Evolutionary conservation across 2,797 vertebrate species (phyloP).

Genomic region (Galagoides demidoff): DNA sequence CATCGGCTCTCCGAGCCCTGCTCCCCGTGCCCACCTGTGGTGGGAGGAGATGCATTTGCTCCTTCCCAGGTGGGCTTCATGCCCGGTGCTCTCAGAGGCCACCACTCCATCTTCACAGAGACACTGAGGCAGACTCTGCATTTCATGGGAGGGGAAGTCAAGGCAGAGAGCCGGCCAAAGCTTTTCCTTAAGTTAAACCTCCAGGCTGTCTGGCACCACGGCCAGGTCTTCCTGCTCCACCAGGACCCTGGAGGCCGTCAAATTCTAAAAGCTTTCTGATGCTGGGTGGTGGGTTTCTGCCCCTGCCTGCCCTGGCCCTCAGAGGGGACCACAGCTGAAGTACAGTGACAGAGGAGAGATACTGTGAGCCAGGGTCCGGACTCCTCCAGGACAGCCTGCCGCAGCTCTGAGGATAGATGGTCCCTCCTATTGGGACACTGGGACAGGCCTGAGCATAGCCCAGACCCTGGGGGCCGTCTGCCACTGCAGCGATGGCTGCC

Average conservation of each 20-base stretch:
- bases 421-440: not conserved
- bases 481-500: rapidly evolving
- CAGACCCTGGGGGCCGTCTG: not conserved
- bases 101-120: not conserved
- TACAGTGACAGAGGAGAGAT: not conserved
- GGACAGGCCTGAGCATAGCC: not conserved
- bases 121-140: too few species aligned
- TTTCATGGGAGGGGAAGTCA: not conserved
- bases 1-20: not conserved
- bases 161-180: not conserved
- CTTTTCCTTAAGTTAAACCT: not conserved
- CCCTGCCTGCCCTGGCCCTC: not conserved
- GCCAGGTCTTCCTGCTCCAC: not conserved
- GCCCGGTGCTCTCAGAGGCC: not conserved
- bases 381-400: too few species aligned
- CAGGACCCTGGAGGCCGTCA: not conserved
- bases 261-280: not conserved
- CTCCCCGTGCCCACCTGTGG: too few species aligned
- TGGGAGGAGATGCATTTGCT: not conserved
- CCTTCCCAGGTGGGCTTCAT: rapidly evolving
- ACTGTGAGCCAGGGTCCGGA: not conserved
- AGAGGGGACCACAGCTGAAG: rapidly evolving
- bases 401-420: not conserved
- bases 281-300: rapidly evolving
- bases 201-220: too few species aligned